Evolutionary conservation across 2,888 invertebrate genomes (phyloP), one percentile per base, ranked within the genome.

Genomic region (Amiota mariae): DNA sequence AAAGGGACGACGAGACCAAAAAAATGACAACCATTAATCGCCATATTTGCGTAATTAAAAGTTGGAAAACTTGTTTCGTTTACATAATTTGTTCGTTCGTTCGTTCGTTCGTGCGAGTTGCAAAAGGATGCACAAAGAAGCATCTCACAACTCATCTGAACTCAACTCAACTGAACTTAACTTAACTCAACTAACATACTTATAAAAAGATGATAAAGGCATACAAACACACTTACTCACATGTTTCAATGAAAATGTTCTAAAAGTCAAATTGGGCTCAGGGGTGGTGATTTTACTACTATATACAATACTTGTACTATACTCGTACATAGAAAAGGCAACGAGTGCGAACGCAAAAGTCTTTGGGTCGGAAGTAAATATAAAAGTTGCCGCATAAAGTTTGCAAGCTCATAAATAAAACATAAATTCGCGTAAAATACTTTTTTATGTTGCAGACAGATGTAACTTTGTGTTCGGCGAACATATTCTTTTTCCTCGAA

Each of bases 381-480:
- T 68, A 51, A 68, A 51, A 68, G 51, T 51, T 18, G 24, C 12
- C 48, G 67, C 67, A 51, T 68, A 68, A 68, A 68, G 51, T 68
- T 68, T 80, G 82, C 78, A 77, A 72, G 73, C 84, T 86, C 86
- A 83, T 83, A 85, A 83, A 83, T 83, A 85, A 83, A 81, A 86
- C 85, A 83, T 85, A 81, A 85, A 85, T 76, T 76, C 82, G 81
- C 78, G 76, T 78, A 77, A 79, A 78, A 76, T 75, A 78, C 73
- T 75, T 80, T 61, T 71, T 63, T 56, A 56, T 70, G 18, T 36
- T 20, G 12, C 18, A 56, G 56, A 46, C 59, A 70, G 56, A 57
- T 70, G 59, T 48, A 63, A 61, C 72, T 72, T 67, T 24, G 11
- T 56, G 76, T 59, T 67, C 74, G 71, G 71, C 73, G 18, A 84